Conservation (phyloP, 2,888 invertebrate genomes). For the Drosophila differens region DNA sequence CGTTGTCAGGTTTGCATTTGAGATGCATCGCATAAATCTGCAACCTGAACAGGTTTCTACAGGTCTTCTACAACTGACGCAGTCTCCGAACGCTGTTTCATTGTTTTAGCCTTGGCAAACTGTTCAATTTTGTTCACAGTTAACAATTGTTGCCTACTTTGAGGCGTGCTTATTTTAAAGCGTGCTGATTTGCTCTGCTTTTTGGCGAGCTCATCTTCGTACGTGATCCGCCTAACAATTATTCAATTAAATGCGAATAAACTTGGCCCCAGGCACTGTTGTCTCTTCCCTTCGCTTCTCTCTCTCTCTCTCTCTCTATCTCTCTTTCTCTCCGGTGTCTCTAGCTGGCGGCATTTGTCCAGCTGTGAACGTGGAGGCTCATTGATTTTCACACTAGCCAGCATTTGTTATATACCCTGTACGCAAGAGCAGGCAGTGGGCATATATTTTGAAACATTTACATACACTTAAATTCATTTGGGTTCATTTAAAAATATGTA, state of each 20-base stretch:
- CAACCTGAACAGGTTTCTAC: slow-evolving; percentile 19
- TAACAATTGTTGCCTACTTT: slow-evolving; percentile 51
- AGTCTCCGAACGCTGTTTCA: slow-evolving; percentile 14
- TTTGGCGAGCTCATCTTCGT: slow-evolving; percentile 48
- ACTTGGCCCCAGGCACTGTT: slow-evolving; percentile 62
- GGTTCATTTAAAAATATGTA: neutral
- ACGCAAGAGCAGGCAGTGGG: neutral
- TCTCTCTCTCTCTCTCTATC: neutral
- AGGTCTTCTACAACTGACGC: slow-evolving; percentile 10
- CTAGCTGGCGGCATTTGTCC: slow-evolving; percentile 24
- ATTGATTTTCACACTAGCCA: slow-evolving; percentile 74
- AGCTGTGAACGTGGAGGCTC: slow-evolving; percentile 50
- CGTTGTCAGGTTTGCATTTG: slow-evolving; percentile 9
- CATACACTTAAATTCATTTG: neutral
- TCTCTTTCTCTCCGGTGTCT: slow-evolving; percentile 10
- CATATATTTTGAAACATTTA: neutral
- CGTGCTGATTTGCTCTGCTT: slow-evolving; percentile 35
- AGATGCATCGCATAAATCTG: slow-evolving; percentile 67
- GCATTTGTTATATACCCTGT: slow-evolving; percentile 52
- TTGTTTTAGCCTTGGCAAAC: slow-evolving; percentile 38
- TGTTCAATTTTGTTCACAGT: slow-evolving; percentile 18
- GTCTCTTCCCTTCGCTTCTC: slow-evolving; percentile 10
- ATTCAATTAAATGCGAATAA: slow-evolving; percentile 85
- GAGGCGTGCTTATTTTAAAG: slow-evolving; percentile 40
- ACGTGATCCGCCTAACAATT: slow-evolving; percentile 84